Evolutionary conservation across 2,113 vertebrate genomes (phyloP).

Genomic region (Notarius quadriscutis): DNA sequence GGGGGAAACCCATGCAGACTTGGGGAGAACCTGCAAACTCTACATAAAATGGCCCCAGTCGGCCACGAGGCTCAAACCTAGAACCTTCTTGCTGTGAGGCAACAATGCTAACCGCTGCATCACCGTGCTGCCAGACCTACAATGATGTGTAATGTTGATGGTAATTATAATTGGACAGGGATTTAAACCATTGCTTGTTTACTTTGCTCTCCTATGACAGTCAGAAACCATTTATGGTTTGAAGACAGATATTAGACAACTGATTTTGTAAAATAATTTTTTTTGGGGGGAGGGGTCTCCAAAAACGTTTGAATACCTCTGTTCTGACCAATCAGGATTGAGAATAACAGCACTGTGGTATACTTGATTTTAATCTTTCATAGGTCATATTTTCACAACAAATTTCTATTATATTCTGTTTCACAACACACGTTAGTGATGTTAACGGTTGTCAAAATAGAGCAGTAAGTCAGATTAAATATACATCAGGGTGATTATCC

Average conservation of each 20-base stretch:
- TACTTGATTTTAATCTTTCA: not conserved
- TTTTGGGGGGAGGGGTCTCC: not conserved
- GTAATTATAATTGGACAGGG: not conserved
- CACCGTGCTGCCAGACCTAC: too few species aligned
- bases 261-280: not conserved
- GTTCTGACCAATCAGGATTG: not conserved
- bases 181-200: not conserved
- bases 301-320: not conserved
- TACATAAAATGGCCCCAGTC: too few species aligned
- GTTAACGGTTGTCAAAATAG: not conserved
- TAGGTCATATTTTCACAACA: not conserved
- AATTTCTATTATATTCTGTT: not conserved
- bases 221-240: not conserved
- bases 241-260: not conserved
- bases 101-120: too few species aligned
- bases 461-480: not conserved
- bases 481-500: not conserved
- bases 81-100: too few species aligned
- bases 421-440: not conserved
- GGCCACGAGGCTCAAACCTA: too few species aligned
- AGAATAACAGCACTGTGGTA: not conserved
- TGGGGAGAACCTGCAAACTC: too few species aligned
- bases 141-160: not conserved
- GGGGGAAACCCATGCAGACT: too few species aligned
- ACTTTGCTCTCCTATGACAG: not conserved